Evolutionary conservation across 2,797 vertebrate species (phyloP).

Genomic region (Antrozous pallidus): DNA sequence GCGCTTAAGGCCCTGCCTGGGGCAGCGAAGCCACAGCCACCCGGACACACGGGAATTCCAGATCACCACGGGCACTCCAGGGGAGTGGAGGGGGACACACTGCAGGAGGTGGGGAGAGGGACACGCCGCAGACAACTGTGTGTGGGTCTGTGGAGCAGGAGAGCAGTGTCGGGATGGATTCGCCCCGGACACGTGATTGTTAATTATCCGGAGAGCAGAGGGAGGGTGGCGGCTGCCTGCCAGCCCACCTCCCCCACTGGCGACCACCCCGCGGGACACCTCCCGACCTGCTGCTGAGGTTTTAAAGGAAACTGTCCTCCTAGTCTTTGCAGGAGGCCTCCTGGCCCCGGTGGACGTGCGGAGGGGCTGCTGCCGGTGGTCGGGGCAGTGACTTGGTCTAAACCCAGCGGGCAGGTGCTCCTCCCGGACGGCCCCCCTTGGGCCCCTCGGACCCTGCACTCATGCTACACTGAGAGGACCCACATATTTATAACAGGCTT

Average conservation of each 20-base stretch:
- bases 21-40: constrained; percentile 36
- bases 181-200: background rate
- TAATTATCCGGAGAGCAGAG: background rate
- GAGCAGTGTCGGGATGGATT: background rate
- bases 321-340: background rate
- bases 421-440: rapidly evolving
- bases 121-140: background rate
- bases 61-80: background rate
- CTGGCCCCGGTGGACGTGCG: background rate
- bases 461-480: constrained; percentile 54
- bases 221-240: background rate
- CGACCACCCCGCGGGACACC: rapidly evolving
- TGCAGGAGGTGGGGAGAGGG: background rate
- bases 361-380: background rate
- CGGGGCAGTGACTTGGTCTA: background rate
- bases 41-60: constrained; percentile 66
- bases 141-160: constrained; percentile 14
- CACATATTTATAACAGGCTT: constrained; percentile 67
- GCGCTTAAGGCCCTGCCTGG: constrained; percentile 88
- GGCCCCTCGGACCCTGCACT: background rate
- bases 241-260: rapidly evolving
- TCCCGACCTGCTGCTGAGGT: background rate
- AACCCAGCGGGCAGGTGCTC: background rate
- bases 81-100: background rate
- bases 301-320: background rate